Evolutionary conservation across 1,140 invertebrate species (phyloP).

Genomic region (Marisa cornuarietis): DNA sequence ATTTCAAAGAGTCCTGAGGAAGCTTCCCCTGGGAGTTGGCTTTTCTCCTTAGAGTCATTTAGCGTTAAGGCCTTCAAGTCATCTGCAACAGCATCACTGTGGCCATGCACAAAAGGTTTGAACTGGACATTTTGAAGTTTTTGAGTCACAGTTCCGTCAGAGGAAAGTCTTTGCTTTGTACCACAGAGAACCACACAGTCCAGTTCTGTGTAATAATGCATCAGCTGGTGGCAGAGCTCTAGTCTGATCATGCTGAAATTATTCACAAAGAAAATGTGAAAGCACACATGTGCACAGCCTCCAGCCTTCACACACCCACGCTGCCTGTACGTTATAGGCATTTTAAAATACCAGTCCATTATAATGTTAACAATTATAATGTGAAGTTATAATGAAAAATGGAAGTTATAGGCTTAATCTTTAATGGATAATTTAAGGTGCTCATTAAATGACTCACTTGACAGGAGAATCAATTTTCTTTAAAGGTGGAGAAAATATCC

Average conservation of each 20-base stretch:
- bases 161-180: constrained; percentile 38
- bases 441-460: constrained; percentile 69
- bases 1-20: neutral
- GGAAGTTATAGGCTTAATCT: no score
- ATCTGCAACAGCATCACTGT: no score
- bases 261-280: neutral
- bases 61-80: neutral
- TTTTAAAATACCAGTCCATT: no score
- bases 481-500: constrained; percentile 81
- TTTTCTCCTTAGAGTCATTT: neutral
- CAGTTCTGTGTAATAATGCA: constrained; percentile 88
- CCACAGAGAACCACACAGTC: constrained; percentile 84
- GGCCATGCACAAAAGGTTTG: neutral
- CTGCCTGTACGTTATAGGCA: neutral
- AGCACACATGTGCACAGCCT: no score
- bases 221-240: constrained; percentile 83
- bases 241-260: constrained; percentile 74
- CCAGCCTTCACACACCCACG: no score
- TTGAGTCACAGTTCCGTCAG: neutral
- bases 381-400: no score
- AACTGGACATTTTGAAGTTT: neutral
- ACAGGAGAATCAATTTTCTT: constrained; percentile 72
- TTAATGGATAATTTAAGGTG: no score
- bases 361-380: no score
- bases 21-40: neutral